Evolutionary conservation across 1,140 invertebrate genomes (phyloP), one percentile per base, ranked within the genome.

Genomic region (Episyrphus balteatus): DNA sequence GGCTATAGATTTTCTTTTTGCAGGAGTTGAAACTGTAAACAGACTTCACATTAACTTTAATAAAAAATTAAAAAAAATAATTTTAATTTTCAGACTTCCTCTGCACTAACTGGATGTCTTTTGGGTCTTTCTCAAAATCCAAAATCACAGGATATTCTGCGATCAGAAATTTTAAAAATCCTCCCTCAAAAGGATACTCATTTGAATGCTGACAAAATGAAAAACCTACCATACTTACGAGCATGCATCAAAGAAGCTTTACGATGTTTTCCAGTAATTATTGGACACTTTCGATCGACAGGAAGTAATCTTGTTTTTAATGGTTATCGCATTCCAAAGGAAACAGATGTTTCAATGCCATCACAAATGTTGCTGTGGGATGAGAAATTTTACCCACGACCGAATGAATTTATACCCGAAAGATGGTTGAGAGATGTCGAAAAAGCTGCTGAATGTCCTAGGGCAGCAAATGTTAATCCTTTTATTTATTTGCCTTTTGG

Each of bases 11-110:
- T 78, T 82, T 72, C 52, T 86, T 36, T 69, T 81, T 31, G 82
- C 80, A 31, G 83, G 82, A 40, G 74, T 85, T 41, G 83, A 86
- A 62, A 86, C 82, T 49, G 80, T 82, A 68, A 68, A 14, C n/a
- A 14, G 9, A 3, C 7, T 43, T 10, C 13, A n/a, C 9, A 30
- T 26, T 15, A 7, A 11, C 17, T 8, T 8, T 39, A 39, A 9
- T 39, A 39, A 39, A 8, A 18, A 43, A 14, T 43, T 3, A 12
- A 13, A 13, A 3, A 26, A 14, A 43, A 13, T 43, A 5, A 30
- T 13, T 14, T 12, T 26, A 26, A 2, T 43, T 43, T 43, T 13
- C 14, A 47, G 45, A 47, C 45, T 3, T 30, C 37, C 13, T 26
- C 45, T 32, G 12, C 19, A 6, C 6, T 34, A 2, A 30, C 38